A percentile compares a stretch with the other conserved stretches of the same genome.
Conservation (phyloP, 2,888 invertebrate genomes). For the Phyto melanocephala region DNA sequence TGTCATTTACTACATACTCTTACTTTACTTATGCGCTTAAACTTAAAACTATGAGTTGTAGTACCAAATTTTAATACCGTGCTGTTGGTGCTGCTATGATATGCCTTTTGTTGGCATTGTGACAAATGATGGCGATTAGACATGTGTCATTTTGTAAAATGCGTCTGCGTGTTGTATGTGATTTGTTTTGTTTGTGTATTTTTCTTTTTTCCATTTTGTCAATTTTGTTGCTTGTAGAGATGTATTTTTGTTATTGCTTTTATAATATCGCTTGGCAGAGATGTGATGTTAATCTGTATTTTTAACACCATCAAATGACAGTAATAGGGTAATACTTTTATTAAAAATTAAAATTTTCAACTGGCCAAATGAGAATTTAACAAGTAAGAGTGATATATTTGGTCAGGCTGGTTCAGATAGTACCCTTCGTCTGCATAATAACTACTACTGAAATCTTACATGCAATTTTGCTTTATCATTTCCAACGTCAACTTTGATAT, state of each 20-base stretch:
- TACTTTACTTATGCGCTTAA: background rate
- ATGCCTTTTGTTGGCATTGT: conserved; percentile 59
- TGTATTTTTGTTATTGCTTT: background rate
- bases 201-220: background rate
- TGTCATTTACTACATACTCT: conserved; percentile 10
- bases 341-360: background rate
- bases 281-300: conserved; percentile 44
- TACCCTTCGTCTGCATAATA: too few species aligned
- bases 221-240: background rate
- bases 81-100: conserved; percentile 15
- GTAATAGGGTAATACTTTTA: conserved; percentile 1
- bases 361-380: too few species aligned
- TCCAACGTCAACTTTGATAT: too few species aligned
- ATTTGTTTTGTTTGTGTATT: conserved; percentile 31
- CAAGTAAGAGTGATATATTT: too few species aligned
- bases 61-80: background rate
- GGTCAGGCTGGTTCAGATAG: too few species aligned
- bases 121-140: conserved; percentile 62
- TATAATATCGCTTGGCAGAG: conserved; percentile 43
- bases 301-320: conserved; percentile 39
- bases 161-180: conserved; percentile 59
- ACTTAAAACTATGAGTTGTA: background rate
- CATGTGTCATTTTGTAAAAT: conserved; percentile 61
- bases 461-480: too few species aligned
- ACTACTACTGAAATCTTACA: too few species aligned